Base-by-base conservation (phyloP, 2,888 invertebrate genomes). In the Microplitis manilae region DNA sequence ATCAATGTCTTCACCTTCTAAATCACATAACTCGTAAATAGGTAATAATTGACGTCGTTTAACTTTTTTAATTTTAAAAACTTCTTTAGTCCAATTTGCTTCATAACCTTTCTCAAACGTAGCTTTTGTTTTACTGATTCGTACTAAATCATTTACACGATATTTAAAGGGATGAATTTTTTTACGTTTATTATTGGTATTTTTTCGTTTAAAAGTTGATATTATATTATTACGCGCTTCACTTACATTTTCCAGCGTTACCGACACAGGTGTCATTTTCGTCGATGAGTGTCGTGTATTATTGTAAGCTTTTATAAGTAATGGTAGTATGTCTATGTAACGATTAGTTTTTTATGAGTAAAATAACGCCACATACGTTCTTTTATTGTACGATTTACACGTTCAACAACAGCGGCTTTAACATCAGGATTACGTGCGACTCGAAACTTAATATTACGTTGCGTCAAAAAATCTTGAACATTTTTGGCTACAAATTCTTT, bases 301-400 rank as follows among this genome's bases (percentile, higher is more conserved):
- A 77, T 86, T 85, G 72, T 84, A 86, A 2, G 81, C 76, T 13
- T 64, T 9, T 6, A 85, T 41, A 41, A 86, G 50, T 7, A 81
- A 68, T 17, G 76, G 62, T 70, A 86, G 68, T 17, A 84, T 79
- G 68, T 84, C 80, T 2, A 83, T 69, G 74, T 85, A 86, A 9
- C 79, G 75, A 17, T 78, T 78, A 0, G 81, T 83, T 13, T 82
- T 6, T 59, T 13, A 5, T 50, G 50, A 50, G 50, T 13, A 1
- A 50, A 50, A 50, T 50, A 50, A 9, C 50, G 50, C 50, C 9
- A 50, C 50, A 50, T 50, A 1, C 50, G 13, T 50, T 50, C 50
- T 13, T 13, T 50, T 13, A 50, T 4, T 13, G 50, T 50, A 4
- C 9, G 1, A 50, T 50, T 50, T 13, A 50, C 50, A 4, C 50